Evolutionary conservation across 2,797 vertebrate species (phyloP), one percentile per base, ranked within the genome.

Genomic region (Sparidentex hasta): DNA sequence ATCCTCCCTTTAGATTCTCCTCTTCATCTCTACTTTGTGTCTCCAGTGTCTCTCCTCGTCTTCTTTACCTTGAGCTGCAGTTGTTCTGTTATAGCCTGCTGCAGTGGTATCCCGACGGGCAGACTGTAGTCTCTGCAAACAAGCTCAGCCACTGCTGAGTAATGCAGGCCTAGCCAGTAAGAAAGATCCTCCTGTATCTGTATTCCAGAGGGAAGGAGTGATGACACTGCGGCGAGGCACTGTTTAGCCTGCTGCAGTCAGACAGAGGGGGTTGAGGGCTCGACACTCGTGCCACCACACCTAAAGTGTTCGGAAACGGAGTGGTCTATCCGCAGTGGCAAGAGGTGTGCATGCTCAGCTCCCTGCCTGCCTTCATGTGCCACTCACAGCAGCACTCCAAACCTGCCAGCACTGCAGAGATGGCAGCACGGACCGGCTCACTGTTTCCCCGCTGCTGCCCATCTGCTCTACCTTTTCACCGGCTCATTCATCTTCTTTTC

Each of bases 321-420:
- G 78, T 11, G 55, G 59, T 87, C 76, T 78, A 89, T 90, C 90
- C 90, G 90, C 75, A 81, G 71, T 70, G 82, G 79, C 83, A 70
- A 64, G 80, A 84, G 71, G 74, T 58, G 84, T 87, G 82, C 74
- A 67, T 47, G 64, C 78, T 84, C 56, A 72, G 66, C 80, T 82
- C 82, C 70, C 87, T 74, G 80, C 74, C 51, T 77, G 87, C 66
- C 78, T 78, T 70, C 85, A 86, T 73, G 78, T 85, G 85, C 78
- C 87, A 62, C 79, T 71, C 71, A 81, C 79, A 83, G 78, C 85
- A 78, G 71, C 72, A 27, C 41, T 70, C 83, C 62, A 50, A 69
- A 76, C 4, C 61, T 85, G 90, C 89, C 91, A 90, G 83, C 87
- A 91, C 88, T 85, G 92, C 92, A 86, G 91, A 88, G 74, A 79